Evolutionary conservation across 2,888 invertebrate species (phyloP), one percentile per base, ranked within the genome.

Genomic region (Microctonus aethiopoides): DNA sequence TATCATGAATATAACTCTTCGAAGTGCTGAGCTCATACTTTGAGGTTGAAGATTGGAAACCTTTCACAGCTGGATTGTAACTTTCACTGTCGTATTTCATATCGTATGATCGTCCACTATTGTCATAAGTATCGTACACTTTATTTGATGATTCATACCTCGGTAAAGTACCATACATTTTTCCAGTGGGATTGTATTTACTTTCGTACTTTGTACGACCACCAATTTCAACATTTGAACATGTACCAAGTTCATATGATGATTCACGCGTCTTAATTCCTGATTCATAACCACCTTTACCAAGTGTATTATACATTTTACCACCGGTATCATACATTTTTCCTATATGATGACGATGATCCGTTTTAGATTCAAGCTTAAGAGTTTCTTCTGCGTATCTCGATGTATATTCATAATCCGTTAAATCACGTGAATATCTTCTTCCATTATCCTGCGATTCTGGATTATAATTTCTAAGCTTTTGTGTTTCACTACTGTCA

Each of bases 201-300:
- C 75, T 72, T 57, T 80, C 83, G 67, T 82, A 79, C 59, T 78
- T 78, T 26, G 51, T n/a, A 11, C 74, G 73, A 3, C 74, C 56
- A 7, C 76, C 69, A 3, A 77, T 68, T 0, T 84, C 82, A 34
- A 70, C 80, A 46, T 74, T 75, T 16, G 82, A 65, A 29, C 78
- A 78, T 3, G 79, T 73, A 10, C 79, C 79, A n/a, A 86, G 72
- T 20, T 86, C 86, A 74, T 86, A 86, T 2, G 80, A 78, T 20
- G 83, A 81, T 11, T 86, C 85, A 63, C 83, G 81, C 0, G 86
- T 86, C 74, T 86, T 85, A 6, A 86, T 79, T 0, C 86, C 86
- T 2, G 86, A 86, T 26, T 86, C 86, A 71, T 86, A 86, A 11
- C 77, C 77, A 56, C 73, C 67, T 16, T 74, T 71, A 3, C 63